Percentiles rank a stretch among this genome's conserved stretches.
Evolutionary conservation across 2,797 vertebrate genomes (phyloP).

Genomic region (Hippoglossus hippoglossus): DNA sequence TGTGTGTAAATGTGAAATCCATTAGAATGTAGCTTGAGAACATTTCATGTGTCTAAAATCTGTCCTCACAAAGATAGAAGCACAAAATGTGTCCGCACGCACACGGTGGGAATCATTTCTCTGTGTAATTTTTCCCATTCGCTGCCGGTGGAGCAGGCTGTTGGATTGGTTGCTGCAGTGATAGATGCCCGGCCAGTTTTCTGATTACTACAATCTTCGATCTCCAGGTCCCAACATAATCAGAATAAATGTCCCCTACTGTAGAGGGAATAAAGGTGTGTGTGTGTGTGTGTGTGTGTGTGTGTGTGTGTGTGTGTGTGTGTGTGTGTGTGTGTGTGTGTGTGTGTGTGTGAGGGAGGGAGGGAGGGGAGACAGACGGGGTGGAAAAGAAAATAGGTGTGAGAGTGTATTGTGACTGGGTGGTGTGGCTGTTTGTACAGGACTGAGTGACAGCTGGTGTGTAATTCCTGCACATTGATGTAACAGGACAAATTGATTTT

Average conservation of each 20-base stretch:
- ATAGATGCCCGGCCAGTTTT: constrained; percentile 87
- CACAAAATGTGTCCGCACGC: not conserved
- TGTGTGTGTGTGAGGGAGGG: constrained; percentile 49
- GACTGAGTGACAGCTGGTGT: constrained; percentile 54
- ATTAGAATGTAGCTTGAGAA: constrained; percentile 12
- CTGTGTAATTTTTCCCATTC: constrained; percentile 75
- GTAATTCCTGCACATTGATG: constrained; percentile 28
- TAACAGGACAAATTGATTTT: constrained; percentile 47
- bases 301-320: constrained; percentile 55
- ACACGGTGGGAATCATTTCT: constrained; percentile 73
- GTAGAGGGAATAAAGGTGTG: constrained; percentile 73
- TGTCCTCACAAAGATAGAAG: constrained; percentile 48
- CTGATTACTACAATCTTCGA: constrained; percentile 87
- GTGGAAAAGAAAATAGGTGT: constrained; percentile 30
- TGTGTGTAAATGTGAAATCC: constrained; percentile 25
- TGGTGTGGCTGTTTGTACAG: constrained; percentile 22
- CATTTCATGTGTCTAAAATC: constrained; percentile 9
- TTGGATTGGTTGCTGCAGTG: constrained; percentile 86
- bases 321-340: constrained; percentile 49
- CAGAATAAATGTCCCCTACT: constrained; percentile 85
- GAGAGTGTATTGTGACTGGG: constrained; percentile 44
- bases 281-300: constrained; percentile 39
- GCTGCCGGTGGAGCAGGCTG: constrained; percentile 52
- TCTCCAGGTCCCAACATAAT: constrained; percentile 83
- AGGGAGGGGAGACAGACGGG: constrained; percentile 28